Conservation (phyloP, 2,797 vertebrate species). For the Xiphorhynchus erythropygius region DNA sequence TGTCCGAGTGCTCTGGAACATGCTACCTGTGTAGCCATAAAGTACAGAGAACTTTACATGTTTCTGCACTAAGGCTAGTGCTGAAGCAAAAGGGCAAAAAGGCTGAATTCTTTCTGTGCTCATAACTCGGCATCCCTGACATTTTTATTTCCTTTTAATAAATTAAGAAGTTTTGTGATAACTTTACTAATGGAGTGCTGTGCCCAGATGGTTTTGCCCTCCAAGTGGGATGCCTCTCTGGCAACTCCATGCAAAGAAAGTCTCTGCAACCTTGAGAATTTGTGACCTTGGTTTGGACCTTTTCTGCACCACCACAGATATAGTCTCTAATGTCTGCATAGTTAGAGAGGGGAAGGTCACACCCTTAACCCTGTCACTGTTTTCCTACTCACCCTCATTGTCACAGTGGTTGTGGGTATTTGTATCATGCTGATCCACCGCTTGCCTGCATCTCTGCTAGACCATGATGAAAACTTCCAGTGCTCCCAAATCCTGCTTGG, state of each 20-base stretch:
- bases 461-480: accelerated
- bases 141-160: neutral
- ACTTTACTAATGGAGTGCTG: neutral
- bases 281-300: neutral
- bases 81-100: neutral
- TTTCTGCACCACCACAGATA: neutral
- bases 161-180: neutral
- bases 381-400: neutral
- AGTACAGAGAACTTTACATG: neutral
- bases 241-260: neutral
- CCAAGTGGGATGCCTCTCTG: neutral
- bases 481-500: neutral
- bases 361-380: neutral
- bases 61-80: neutral
- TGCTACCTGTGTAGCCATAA: neutral
- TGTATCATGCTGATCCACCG: neutral
- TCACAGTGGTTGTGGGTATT: neutral
- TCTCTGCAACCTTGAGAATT: neutral
- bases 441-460: neutral
- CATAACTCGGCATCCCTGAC: neutral
- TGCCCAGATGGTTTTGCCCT: neutral
- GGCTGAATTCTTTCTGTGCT: neutral
- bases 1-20: neutral
- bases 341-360: neutral
- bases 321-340: neutral